Evolutionary conservation across 2,113 vertebrate genomes (phyloP), one percentile per base, ranked within the genome.

Genomic region (Osmerus mordax): DNA sequence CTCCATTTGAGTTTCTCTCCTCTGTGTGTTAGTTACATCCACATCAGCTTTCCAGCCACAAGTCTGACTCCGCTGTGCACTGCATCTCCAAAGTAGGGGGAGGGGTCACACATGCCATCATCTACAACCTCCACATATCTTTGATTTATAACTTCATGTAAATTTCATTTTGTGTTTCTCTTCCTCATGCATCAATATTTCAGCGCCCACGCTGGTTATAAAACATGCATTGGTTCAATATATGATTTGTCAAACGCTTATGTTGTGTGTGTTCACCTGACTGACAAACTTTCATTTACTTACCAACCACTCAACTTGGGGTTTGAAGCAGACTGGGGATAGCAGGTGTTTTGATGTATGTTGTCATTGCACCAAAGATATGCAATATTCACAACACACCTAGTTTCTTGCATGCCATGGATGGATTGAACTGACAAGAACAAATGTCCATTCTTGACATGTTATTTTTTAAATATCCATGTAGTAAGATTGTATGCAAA

Each of bases 131-230:
- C 76, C 14, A 14, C 15, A 19, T 67, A 77, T 78, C 58, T 78
- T 75, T 84, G 83, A 87, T 83, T 86, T 79, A 83, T 80, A 78
- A 79, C 70, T 73, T 82, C 76, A 77, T 81, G 72, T 74, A 85
- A 79, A 87, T 86, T 79, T 85, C 4, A 87, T 83, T 83, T 67
- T 65, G 65, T 72, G 72, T 73, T 79, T 77, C 63, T 67, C 78
- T 80, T 29, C 80, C n/a, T 23, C 59, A 32, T 70, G 76, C 76
- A 87, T 86, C n/a, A 82, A 76, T 84, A 84, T 84, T 85, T 84
- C 67, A 86, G 21, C 7, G 61, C 47, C 65, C 70, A 53, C 47
- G 69, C 74, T 62, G 69, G 28, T 65, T 71, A 60, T 69, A 70
- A 65, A 83, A 67, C 76, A 54, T 63, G 65, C 41, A 68, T 71